phyloP scores from a whole-genome alignment of 2,888 invertebrate species.

The Oxytorus armatus region DNA sequence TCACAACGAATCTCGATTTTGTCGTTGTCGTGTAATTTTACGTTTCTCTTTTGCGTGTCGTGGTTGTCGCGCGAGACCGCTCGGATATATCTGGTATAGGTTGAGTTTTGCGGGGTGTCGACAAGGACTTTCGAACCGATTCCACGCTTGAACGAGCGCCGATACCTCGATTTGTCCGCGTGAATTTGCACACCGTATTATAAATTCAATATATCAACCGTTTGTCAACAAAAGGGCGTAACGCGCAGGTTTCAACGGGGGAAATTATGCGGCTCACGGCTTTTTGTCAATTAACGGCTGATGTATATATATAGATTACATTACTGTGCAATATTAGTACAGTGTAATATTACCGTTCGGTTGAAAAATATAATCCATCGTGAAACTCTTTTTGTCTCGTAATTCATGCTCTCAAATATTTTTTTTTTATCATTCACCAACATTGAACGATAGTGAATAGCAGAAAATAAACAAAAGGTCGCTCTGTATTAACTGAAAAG shows the following conservation, averaged over 20 bases:
- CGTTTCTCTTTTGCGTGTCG: constrained; percentile 30
- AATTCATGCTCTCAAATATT: constrained; percentile 10
- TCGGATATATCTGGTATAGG: background rate
- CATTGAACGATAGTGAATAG: constrained; percentile 16
- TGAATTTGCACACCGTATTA: constrained; percentile 19
- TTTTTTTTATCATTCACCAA: background rate
- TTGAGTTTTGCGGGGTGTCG: constrained; percentile 13
- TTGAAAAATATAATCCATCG: constrained; percentile 1
- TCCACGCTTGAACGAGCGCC: constrained; percentile 63
- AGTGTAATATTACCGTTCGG: constrained; percentile 10
- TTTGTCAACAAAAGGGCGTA: background rate
- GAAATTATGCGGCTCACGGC: no score
- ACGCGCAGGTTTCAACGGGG: no score
- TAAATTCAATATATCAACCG: background rate
- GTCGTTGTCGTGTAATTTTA: constrained; percentile 23
- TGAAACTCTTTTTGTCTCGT: background rate
- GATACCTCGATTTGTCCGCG: constrained; percentile 52
- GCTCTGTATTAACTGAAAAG: background rate
- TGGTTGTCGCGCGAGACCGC: background rate
- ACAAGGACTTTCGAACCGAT: constrained; percentile 66
- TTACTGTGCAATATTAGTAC: constrained; percentile 11
- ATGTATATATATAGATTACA: background rate
- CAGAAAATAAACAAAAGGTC: background rate
- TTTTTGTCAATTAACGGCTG: background rate
- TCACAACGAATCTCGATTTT: constrained; percentile 40